Percentiles rank a stretch among this genome's conserved stretches.
Evolutionary conservation across 2,113 vertebrate genomes (phyloP).

Genomic region (Phasianus colchicus): DNA sequence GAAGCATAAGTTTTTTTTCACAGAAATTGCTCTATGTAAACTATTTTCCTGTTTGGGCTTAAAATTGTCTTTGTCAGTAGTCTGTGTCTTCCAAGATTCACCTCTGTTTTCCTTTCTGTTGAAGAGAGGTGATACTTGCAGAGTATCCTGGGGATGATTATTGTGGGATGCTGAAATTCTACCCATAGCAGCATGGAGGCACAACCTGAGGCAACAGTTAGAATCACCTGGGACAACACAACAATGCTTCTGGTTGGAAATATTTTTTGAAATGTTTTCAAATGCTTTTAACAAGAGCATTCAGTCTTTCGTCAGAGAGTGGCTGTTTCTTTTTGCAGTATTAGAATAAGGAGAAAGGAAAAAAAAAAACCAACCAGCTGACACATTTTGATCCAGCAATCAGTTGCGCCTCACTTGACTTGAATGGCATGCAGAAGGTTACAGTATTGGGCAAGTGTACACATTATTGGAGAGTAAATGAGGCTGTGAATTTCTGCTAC

Average conservation of each 20-base stretch:
- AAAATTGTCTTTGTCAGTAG: not conserved
- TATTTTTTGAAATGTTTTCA: not conserved
- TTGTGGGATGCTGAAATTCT: not conserved
- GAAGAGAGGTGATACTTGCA: not conserved
- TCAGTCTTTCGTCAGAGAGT: not conserved
- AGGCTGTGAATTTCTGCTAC: not conserved
- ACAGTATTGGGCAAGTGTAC: not conserved
- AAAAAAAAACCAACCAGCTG: not conserved
- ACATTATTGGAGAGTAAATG: not conserved
- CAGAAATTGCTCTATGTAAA: not conserved
- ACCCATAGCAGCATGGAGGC: accelerated
- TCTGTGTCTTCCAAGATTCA: not conserved
- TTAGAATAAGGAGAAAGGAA: not conserved
- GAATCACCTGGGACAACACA: not conserved
- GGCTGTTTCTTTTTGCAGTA: not conserved
- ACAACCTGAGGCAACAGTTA: not conserved
- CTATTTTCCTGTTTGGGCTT: not conserved
- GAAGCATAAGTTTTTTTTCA: not conserved
- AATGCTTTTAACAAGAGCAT: not conserved
- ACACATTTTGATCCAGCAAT: not conserved
- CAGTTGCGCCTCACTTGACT: not conserved
- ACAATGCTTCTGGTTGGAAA: not conserved
- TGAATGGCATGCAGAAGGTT: not conserved
- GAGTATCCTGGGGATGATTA: not conserved
- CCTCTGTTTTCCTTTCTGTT: not conserved